phyloP scores from a whole-genome alignment of 2,888 invertebrate genomes.

The Lasioglossum vierecki region DNA sequence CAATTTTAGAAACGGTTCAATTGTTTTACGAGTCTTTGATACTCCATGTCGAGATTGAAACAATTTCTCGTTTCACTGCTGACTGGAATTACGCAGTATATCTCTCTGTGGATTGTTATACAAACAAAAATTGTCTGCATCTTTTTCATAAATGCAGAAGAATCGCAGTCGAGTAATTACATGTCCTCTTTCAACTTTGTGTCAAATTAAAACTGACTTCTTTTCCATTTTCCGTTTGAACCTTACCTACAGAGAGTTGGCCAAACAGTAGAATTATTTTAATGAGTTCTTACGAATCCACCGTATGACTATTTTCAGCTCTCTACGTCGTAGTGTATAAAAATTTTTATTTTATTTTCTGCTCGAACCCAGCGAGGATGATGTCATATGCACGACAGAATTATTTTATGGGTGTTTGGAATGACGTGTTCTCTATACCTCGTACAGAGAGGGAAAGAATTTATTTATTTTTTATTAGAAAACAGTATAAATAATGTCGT shows the following conservation, averaged over 20 bases:
- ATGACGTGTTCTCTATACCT: background rate
- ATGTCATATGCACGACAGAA: background rate
- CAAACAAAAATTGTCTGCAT: background rate
- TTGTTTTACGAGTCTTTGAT: background rate
- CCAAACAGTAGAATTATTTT: background rate
- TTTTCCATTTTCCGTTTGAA: background rate
- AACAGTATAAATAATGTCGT: slow-evolving; percentile 12
- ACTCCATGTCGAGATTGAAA: background rate
- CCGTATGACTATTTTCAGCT: background rate
- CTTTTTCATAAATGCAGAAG: background rate
- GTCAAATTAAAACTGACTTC: background rate
- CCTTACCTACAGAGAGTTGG: background rate
- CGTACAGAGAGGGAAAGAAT: background rate
- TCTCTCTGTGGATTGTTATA: background rate
- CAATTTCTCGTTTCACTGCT: background rate
- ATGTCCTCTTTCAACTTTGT: background rate
- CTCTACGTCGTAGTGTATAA: background rate
- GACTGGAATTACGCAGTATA: background rate
- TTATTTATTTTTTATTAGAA: background rate
- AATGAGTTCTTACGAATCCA: background rate
- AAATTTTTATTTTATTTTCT: background rate
- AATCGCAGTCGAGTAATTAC: too few species aligned
- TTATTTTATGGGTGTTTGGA: background rate
- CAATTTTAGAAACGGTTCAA: background rate
- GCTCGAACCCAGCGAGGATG: background rate